Percentiles rank a stretch among this genome's conserved stretches.
These are phyloP conservation scores for Huso huso DNA, from an alignment of 2,797 vertebrate genomes.

Conservation along the genomic window DNA sequence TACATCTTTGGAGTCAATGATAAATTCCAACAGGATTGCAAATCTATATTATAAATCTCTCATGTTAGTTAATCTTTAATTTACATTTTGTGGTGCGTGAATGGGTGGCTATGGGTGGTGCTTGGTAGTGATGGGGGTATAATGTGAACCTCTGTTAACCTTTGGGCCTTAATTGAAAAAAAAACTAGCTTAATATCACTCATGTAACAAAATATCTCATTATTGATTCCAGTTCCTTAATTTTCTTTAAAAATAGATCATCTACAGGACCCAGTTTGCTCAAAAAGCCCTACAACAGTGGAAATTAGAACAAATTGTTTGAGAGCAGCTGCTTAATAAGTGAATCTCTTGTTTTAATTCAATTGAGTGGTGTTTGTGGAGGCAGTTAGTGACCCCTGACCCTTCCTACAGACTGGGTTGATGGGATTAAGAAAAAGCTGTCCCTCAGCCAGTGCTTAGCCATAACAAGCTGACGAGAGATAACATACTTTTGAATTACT, in stretches of 20 bases:
- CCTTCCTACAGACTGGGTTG: slow-evolving; percentile 49
- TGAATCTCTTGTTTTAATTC: slow-evolving; percentile 31
- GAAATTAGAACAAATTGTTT: slow-evolving; percentile 45
- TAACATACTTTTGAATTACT: slow-evolving; percentile 52
- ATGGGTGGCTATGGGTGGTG: not conserved
- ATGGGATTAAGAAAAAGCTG: slow-evolving; percentile 53
- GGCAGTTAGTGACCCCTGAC: slow-evolving; percentile 76
- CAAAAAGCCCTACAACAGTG: slow-evolving; percentile 37
- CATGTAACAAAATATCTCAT: too few species aligned
- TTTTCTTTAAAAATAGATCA: slow-evolving; percentile 11
- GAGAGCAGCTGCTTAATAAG: slow-evolving; percentile 47
- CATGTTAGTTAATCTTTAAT: not conserved
- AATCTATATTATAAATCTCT: too few species aligned
- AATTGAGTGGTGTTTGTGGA: slow-evolving; percentile 46
- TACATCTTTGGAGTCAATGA: too few species aligned
- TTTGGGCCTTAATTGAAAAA: slow-evolving; percentile 28
- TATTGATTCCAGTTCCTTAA: slow-evolving; percentile 30
- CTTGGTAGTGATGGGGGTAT: too few species aligned
- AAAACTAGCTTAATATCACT: slow-evolving; percentile 18
- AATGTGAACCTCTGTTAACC: slow-evolving; percentile 29
- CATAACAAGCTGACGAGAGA: slow-evolving; percentile 62
- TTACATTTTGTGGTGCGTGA: not conserved
- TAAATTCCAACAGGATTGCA: too few species aligned
- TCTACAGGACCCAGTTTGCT: not conserved
- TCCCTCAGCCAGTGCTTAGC: slow-evolving; percentile 40